Evolutionary conservation across 2,113 vertebrate species (phyloP).

Genomic region (Polyodon spathula): DNA sequence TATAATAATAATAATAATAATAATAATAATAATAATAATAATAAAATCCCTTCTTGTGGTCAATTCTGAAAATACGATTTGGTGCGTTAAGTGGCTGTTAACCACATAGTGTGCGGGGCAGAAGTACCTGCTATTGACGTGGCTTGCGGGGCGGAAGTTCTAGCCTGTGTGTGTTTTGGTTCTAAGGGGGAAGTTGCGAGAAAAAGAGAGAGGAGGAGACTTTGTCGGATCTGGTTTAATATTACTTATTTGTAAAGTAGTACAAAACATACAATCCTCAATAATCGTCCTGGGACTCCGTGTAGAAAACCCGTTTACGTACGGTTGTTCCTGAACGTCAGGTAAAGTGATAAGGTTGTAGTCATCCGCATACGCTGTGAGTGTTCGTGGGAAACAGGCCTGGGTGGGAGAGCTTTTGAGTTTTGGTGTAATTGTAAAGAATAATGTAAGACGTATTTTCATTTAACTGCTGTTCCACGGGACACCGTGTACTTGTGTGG

Average conservation of each 20-base stretch:
- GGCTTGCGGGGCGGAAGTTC: slow-evolving; percentile 52
- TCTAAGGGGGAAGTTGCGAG: slow-evolving; percentile 59
- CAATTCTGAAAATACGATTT: no score
- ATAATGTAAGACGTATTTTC: no score
- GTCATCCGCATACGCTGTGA: no score
- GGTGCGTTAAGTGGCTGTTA: no score
- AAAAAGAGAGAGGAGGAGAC: slow-evolving; percentile 48
- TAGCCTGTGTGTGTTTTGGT: slow-evolving; percentile 60
- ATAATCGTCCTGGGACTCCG: slow-evolving; percentile 15
- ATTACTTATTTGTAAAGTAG: slow-evolving; percentile 24
- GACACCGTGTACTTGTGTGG: no score
- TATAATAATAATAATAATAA: no score
- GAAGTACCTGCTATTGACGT: slow-evolving; percentile 34
- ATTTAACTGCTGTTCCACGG: no score
- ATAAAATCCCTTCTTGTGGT: no score
- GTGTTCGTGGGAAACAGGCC: slow-evolving; percentile 7
- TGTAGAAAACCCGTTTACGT: slow-evolving; percentile 24
- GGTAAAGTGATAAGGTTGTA: slow-evolving; percentile 30
- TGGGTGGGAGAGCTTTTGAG: slow-evolving; percentile 2
- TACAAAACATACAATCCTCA: slow-evolving; percentile 17
- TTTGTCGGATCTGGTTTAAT: slow-evolving; percentile 46
- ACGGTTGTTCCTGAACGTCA: slow-evolving; percentile 15
- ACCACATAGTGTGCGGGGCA: neutral
- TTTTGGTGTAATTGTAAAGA: neutral
- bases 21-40: no score